Base-by-base conservation (phyloP, 2,113 vertebrate genomes). In the Odontophorus gujanensis region DNA sequence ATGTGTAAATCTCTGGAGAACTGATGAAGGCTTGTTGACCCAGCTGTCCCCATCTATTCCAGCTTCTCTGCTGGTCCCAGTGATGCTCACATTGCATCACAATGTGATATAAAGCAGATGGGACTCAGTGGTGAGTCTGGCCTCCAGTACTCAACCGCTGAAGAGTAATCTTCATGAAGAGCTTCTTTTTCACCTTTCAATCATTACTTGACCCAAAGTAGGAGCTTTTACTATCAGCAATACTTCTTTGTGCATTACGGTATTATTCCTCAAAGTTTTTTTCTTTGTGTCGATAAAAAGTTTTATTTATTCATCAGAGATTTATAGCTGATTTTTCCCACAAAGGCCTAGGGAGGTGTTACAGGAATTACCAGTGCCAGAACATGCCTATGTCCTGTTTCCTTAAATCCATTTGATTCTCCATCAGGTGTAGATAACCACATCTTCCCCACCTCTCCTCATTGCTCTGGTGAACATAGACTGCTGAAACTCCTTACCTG, bases 21-120 rank as follows among this genome's bases (percentile, higher is more conserved):
- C 1, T 65, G 66, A 62, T 24, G 30, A 73, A 89, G 78, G 6
- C 15, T 63, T 79, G 40, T 69, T 87, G 53, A 58, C 30, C 58
- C 74, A 87, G 24, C 17, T 71, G 78, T 62, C 36, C 57, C 19
- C 3, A 0, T 25, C 45, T 34, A 5, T 45, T 86, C 47, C 80
- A 93, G 65, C n/a, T 67, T n/a, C 34, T 78, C 71, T 3, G 1
- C 25, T 0, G 1, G 22, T 18, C 53, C 61, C 2, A 0, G 24
- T 45, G 48, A n/a, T 65, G 34, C 36, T 86, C 73, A 57, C 61
- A 62, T 65, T 19, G 62, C 3, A 2, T 76, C 74, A 79, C 66
- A 53, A 28, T 2, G 0, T 50, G 74, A 82, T 24, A 51, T 43
- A 74, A 85, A 93, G 45, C 71, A 94, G 91, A 63, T 58, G 58